A percentile compares a stretch with the other conserved stretches of the same genome.
These are phyloP conservation scores for Drosophila colorata DNA, from an alignment of 2,888 invertebrate species.

Conservation along the genomic window DNA sequence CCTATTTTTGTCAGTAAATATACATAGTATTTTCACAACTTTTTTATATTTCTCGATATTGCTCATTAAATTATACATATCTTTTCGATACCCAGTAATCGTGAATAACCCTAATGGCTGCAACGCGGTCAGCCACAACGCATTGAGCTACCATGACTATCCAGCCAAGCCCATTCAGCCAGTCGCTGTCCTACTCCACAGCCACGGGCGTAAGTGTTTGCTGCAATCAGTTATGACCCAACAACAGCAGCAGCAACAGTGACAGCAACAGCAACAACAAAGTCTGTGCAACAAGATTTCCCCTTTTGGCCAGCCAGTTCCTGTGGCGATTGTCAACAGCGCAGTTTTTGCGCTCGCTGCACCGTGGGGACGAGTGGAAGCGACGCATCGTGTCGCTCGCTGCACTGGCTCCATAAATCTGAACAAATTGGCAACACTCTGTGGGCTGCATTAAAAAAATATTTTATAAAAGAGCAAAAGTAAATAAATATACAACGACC, in stretches of 20 bases:
- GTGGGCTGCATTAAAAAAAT: slow-evolving; percentile 79
- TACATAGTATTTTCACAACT: no score
- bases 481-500: slow-evolving; percentile 75
- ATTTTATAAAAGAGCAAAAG: slow-evolving; percentile 78
- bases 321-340: slow-evolving; percentile 80
- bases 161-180: slow-evolving; percentile 9
- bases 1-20: no score
- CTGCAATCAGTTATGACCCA: slow-evolving; percentile 77
- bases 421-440: slow-evolving; percentile 82
- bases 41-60: no score
- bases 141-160: slow-evolving; percentile 26
- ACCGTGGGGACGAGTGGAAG: slow-evolving; percentile 1
- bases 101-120: slow-evolving; percentile 53
- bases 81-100: slow-evolving; percentile 13
- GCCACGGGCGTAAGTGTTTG: slow-evolving; percentile 64
- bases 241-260: slow-evolving; percentile 22
- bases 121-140: slow-evolving; percentile 18
- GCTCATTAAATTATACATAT: no score
- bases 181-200: slow-evolving; percentile 3
- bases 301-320: slow-evolving; percentile 57
- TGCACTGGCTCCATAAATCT: slow-evolving; percentile 74
- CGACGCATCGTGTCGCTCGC: slow-evolving; percentile 21
- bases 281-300: slow-evolving; percentile 39
- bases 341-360: slow-evolving; percentile 50
- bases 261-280: slow-evolving; percentile 6